These are phyloP conservation scores for Monochamus alternatus DNA, from an alignment of 2,888 invertebrate genomes.

Conservation along the genomic window DNA sequence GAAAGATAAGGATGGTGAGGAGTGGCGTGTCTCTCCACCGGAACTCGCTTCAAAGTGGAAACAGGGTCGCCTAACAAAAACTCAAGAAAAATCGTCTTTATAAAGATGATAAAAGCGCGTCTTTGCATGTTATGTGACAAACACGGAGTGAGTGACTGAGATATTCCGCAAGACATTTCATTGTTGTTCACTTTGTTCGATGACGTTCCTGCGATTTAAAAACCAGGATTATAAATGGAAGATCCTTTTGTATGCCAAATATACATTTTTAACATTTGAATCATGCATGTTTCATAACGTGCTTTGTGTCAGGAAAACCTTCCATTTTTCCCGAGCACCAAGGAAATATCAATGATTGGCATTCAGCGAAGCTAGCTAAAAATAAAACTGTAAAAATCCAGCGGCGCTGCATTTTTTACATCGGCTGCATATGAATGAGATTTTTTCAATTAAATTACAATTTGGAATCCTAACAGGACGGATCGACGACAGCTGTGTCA, in stretches of 20 bases:
- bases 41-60: slow-evolving; percentile 68
- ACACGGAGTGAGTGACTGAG: slow-evolving; percentile 71
- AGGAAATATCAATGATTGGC: slow-evolving; percentile 65
- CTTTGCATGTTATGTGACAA: slow-evolving; percentile 72
- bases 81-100: slow-evolving; percentile 71
- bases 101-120: slow-evolving; percentile 72
- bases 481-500: slow-evolving; percentile 63
- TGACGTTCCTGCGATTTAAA: slow-evolving; percentile 68
- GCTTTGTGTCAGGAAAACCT: slow-evolving; percentile 58
- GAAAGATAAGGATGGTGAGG: slow-evolving; percentile 61
- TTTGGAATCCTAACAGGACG: slow-evolving; percentile 66
- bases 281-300: slow-evolving; percentile 67
- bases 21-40: slow-evolving; percentile 57
- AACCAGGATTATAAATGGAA: slow-evolving; percentile 70
- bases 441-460: slow-evolving; percentile 71
- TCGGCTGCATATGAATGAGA: slow-evolving; percentile 72
- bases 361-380: slow-evolving; percentile 65
- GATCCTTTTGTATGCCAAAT: slow-evolving; percentile 66
- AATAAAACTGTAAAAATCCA: slow-evolving; percentile 68
- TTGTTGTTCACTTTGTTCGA: slow-evolving; percentile 71
- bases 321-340: slow-evolving; percentile 35
- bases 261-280: slow-evolving; percentile 69
- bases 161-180: slow-evolving; percentile 70
- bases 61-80: slow-evolving; percentile 69
- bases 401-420: slow-evolving; percentile 69